phyloP scores from a whole-genome alignment of 2,888 invertebrate genomes.

The Eueremaeus valkanovi region DNA sequence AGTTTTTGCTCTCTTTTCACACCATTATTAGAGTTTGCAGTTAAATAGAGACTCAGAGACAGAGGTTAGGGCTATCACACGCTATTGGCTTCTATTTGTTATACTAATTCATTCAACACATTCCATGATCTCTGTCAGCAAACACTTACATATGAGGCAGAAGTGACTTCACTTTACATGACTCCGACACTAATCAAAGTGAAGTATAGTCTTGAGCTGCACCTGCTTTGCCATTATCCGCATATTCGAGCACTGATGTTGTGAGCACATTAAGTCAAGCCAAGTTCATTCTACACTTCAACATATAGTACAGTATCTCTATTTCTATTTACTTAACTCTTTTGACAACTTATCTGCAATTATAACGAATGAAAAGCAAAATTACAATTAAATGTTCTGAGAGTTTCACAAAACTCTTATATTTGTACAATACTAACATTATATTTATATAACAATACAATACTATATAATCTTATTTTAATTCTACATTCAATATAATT shows the following conservation, averaged over 20 bases:
- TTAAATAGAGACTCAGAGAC: neutral
- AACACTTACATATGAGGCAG: constrained; percentile 8
- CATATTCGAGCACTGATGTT: neutral
- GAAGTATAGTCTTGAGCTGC: too few relatives aligned
- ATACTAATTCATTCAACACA: constrained; percentile 8
- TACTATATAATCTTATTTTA: neutral
- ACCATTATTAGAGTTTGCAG: neutral
- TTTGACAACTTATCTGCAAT: too few relatives aligned
- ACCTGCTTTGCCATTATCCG: neutral
- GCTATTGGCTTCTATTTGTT: neutral
- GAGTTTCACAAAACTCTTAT: too few relatives aligned
- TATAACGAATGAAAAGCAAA: too few relatives aligned
- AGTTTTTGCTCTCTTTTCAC: neutral
- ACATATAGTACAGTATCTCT: too few relatives aligned
- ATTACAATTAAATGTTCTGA: too few relatives aligned
- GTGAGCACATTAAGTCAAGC: too few relatives aligned
- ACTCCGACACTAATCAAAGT: too few relatives aligned
- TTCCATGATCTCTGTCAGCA: neutral
- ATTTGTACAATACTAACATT: too few relatives aligned
- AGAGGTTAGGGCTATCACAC: neutral
- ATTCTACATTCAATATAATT: neutral
- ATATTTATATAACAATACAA: too few relatives aligned
- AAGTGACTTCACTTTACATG: neutral
- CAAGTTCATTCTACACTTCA: too few relatives aligned
- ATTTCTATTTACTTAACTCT: too few relatives aligned